These are phyloP conservation scores for Monomorium pharaonis DNA, from an alignment of 1,140 invertebrate genomes.

Conservation along the genomic window DNA sequence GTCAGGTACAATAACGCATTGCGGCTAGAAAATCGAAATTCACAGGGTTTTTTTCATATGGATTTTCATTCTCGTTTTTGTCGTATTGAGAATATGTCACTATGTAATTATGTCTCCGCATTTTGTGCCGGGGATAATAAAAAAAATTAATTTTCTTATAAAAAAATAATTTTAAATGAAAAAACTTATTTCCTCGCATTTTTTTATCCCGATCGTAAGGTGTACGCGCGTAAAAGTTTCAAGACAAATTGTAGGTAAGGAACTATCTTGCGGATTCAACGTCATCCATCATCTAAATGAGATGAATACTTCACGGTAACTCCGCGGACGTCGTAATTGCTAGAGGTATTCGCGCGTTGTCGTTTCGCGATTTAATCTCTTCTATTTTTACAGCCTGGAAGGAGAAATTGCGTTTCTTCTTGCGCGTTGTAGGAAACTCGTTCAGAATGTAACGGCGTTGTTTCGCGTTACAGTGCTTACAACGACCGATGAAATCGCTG, in stretches of 20 bases:
- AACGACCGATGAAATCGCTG: slow-evolving; percentile 33
- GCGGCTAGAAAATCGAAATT: slow-evolving; percentile 7
- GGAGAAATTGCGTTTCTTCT: slow-evolving; percentile 19
- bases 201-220: neutral
- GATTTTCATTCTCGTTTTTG: neutral
- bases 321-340: neutral
- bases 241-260: neutral
- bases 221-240: neutral
- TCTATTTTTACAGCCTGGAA: slow-evolving; percentile 6
- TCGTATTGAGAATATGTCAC: neutral
- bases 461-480: slow-evolving; percentile 55
- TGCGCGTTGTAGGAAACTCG: neutral
- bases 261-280: neutral
- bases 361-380: slow-evolving; percentile 22
- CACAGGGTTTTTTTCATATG: neutral
- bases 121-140: neutral
- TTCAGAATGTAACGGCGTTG: slow-evolving; percentile 11
- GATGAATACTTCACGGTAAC: neutral
- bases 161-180: slow-evolving; percentile 4
- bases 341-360: neutral
- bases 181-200: neutral
- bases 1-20: neutral
- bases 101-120: neutral
- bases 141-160: neutral
- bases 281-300: neutral